Percentiles rank a stretch among this genome's conserved stretches.
Conservation (phyloP, 2,797 vertebrate species). For the Ammospiza maritima region DNA sequence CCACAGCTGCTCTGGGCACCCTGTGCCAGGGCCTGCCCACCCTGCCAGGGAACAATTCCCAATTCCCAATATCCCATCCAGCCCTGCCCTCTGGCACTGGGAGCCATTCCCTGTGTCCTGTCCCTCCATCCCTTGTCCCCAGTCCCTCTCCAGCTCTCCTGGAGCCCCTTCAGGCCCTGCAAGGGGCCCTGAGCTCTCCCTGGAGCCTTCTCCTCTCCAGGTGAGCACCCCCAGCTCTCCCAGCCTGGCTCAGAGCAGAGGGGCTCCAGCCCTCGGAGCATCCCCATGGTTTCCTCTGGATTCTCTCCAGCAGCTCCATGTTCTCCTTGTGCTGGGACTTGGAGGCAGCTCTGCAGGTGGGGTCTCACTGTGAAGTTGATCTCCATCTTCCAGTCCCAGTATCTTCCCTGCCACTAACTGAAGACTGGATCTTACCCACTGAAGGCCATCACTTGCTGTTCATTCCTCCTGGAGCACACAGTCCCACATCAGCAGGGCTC, state of each 20-base stretch:
- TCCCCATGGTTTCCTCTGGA: fast-evolving
- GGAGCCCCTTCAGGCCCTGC: background rate
- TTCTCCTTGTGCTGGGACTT: background rate
- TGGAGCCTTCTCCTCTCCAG: background rate
- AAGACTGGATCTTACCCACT: background rate
- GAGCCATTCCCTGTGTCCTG: background rate
- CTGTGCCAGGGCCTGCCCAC: background rate
- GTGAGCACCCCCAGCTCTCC: background rate
- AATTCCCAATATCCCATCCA: background rate
- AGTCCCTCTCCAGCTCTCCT: background rate
- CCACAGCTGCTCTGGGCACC: background rate
- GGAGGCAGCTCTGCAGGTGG: background rate
- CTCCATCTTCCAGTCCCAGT: background rate
- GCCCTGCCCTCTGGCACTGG: background rate
- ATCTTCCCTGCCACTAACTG: background rate
- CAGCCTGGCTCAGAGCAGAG: background rate
- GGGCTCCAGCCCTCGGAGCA: background rate
- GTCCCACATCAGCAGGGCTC: background rate
- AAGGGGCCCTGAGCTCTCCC: background rate
- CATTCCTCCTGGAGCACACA: background rate
- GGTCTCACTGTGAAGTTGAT: background rate
- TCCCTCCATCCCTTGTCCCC: background rate
- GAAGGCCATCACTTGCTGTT: background rate
- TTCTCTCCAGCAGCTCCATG: background rate
- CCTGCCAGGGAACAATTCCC: background rate